These are phyloP conservation scores for Phalacrocorax aristotelis DNA, from an alignment of 2,113 vertebrate genomes.

Conservation along the genomic window DNA sequence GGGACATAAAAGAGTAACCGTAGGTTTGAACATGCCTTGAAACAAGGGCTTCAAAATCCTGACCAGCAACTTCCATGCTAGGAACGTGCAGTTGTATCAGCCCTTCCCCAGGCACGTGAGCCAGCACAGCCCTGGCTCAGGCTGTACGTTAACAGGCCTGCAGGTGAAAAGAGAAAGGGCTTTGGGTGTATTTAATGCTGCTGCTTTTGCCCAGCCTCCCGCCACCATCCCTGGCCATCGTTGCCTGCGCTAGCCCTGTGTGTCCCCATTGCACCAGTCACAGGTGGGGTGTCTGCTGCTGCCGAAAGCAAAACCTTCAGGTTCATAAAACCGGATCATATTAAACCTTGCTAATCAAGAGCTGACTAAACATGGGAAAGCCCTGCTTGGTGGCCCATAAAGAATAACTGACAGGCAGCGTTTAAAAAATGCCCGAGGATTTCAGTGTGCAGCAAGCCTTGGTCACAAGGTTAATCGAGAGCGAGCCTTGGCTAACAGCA, in stretches of 20 bases:
- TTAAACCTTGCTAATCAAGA: not conserved
- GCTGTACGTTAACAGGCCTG: not conserved
- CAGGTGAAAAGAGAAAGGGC: not conserved
- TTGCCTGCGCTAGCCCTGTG: not conserved
- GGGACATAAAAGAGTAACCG: not conserved
- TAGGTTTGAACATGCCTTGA: not conserved
- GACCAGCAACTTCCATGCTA: not conserved
- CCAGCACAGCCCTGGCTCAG: not conserved
- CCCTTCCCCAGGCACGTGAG: not conserved
- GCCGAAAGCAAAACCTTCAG: not conserved
- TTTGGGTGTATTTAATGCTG: not conserved
- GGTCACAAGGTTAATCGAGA: not conserved
- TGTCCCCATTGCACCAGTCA: not conserved
- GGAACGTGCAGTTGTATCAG: not conserved
- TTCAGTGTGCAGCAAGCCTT: not conserved
- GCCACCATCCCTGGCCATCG: accelerated
- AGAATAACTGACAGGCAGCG: not conserved
- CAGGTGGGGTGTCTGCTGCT: not conserved
- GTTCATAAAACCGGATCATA: not conserved
- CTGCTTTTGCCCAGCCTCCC: not conserved
- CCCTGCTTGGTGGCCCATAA: not conserved
- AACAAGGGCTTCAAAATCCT: not conserved
- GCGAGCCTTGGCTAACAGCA: not conserved
- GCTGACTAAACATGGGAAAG: not conserved
- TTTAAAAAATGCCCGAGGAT: not conserved